A percentile compares a stretch with the other conserved stretches of the same genome.
phyloP scores from a whole-genome alignment of 2,888 invertebrate genomes.

The Syrphus vitripennis region DNA sequence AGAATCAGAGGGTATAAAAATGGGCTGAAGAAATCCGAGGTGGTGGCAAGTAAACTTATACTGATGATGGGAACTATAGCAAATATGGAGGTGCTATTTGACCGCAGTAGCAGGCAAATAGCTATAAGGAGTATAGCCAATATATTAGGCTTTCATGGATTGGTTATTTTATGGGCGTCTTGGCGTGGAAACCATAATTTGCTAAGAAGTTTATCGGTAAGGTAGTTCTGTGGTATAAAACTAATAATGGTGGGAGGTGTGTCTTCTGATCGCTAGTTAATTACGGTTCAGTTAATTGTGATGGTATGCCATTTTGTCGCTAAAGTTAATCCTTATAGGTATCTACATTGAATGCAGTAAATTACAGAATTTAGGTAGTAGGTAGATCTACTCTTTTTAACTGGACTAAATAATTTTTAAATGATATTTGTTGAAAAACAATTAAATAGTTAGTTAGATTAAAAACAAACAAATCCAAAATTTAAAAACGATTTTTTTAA shows the following conservation, averaged over 20 bases:
- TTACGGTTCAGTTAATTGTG: constrained; percentile 41
- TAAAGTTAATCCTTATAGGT: background rate
- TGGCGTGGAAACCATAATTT: constrained; percentile 26
- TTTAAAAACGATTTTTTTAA: too few species aligned
- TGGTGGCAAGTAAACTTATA: background rate
- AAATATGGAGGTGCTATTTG: constrained; percentile 8
- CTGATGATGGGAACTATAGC: background rate
- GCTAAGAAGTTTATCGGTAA: constrained; percentile 12
- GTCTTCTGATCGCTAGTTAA: constrained; percentile 1
- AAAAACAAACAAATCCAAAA: too few species aligned
- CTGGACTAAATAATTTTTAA: too few species aligned
- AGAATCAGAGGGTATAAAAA: constrained; percentile 1
- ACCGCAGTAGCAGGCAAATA: constrained; percentile 38
- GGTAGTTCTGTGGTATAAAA: constrained; percentile 16
- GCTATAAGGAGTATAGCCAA: background rate
- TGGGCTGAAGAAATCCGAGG: constrained; percentile 4
- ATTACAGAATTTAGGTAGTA: too few species aligned
- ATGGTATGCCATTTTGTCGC: constrained; percentile 64
- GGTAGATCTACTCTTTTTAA: too few species aligned
- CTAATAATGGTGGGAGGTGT: constrained; percentile 51
- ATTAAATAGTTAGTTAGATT: too few species aligned
- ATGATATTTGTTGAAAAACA: too few species aligned
- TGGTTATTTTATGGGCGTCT: constrained; percentile 50
- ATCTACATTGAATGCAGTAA: too few species aligned
- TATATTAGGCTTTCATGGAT: constrained; percentile 23